Percentiles rank a stretch among this genome's conserved stretches.
phyloP scores from a whole-genome alignment of 2,888 invertebrate genomes.

The Tuberolachnus salignus region DNA sequence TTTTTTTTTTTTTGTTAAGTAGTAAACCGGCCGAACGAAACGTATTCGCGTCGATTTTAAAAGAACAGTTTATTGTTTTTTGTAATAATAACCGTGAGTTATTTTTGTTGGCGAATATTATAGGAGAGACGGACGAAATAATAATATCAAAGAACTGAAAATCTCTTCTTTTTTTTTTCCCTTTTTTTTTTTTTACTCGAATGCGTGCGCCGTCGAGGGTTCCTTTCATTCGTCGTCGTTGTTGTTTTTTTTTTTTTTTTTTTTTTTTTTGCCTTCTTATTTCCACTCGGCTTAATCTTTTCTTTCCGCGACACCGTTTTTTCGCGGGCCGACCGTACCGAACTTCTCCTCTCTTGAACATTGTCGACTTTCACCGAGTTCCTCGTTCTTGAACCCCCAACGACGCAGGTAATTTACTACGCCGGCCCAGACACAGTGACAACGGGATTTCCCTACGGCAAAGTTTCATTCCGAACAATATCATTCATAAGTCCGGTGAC shows the following conservation, averaged over 20 bases:
- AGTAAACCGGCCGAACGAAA: no score
- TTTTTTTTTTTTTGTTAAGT: no score
- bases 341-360: neutral
- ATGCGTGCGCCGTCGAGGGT: no score
- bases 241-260: neutral
- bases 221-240: neutral
- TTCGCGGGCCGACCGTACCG: neutral
- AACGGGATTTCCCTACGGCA: conserved; percentile 39
- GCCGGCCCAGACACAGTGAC: conserved; percentile 31
- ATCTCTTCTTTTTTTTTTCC: neutral
- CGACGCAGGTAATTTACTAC: conserved; percentile 38
- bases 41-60: no score
- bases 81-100: no score
- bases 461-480: conserved; percentile 7
- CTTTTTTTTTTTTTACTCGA: neutral
- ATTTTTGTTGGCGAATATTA: no score
- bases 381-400: neutral
- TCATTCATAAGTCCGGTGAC: conserved; percentile 23
- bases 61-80: no score
- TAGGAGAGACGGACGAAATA: no score
- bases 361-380: neutral
- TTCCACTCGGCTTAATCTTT: neutral
- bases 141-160: no score
- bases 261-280: neutral
- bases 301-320: neutral